These are phyloP conservation scores for Copidosoma aretas DNA, from an alignment of 2,888 invertebrate genomes.

Conservation along the genomic window DNA sequence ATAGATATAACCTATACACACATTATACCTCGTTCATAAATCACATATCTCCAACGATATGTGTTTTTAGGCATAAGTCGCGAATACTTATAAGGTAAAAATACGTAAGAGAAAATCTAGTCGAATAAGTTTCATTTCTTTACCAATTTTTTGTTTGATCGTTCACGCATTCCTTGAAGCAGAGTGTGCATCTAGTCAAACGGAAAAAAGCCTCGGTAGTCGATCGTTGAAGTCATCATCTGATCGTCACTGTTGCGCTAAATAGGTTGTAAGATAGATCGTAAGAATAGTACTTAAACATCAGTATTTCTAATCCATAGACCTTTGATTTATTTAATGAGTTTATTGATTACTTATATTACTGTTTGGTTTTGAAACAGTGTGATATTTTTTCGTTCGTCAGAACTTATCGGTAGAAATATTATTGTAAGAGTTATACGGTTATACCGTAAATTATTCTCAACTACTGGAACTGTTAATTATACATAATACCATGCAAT, in stretches of 20 bases:
- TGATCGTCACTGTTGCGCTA: slow-evolving; percentile 12
- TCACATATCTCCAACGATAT: neutral
- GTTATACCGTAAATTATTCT: neutral
- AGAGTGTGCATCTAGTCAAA: slow-evolving; percentile 59
- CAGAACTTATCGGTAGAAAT: neutral
- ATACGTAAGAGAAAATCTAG: slow-evolving; percentile 30
- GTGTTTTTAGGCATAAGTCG: slow-evolving; percentile 8
- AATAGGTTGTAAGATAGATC: slow-evolving; percentile 30
- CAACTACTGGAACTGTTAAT: neutral
- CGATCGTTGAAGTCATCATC: slow-evolving; percentile 26
- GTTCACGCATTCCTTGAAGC: slow-evolving; percentile 48
- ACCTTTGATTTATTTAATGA: too few species aligned
- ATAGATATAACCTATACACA: slow-evolving; percentile 15
- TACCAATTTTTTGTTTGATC: slow-evolving; percentile 45
- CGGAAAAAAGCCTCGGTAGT: slow-evolving; percentile 49
- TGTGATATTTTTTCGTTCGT: neutral
- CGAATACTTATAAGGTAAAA: slow-evolving; percentile 12
- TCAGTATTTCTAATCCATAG: too few species aligned
- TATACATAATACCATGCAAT: neutral
- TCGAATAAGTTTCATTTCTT: slow-evolving; percentile 52
- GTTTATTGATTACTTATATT: too few species aligned
- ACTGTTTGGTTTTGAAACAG: neutral
- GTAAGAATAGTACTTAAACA: slow-evolving; percentile 22
- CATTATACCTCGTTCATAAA: neutral
- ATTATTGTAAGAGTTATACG: neutral